Conservation (phyloP, 2,113 vertebrate genomes). For the Varanus komodoensis region DNA sequence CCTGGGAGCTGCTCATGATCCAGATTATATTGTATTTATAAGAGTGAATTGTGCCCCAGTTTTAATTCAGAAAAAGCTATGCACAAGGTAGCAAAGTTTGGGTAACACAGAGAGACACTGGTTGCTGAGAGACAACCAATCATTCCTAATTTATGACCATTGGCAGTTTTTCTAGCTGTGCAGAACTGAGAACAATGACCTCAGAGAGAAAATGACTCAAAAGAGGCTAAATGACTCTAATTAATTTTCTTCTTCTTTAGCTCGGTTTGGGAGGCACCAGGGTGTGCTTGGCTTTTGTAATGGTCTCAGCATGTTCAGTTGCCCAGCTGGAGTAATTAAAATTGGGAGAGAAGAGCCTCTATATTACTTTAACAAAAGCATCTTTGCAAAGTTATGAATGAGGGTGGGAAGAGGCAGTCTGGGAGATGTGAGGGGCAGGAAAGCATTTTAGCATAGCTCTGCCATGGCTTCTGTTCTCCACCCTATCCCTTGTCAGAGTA, state of each 20-base stretch:
- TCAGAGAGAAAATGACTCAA: slow-evolving; percentile 47
- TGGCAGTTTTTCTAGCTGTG: slow-evolving; percentile 48
- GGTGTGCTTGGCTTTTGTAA: slow-evolving; percentile 50
- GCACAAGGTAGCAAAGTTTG: slow-evolving; percentile 1
- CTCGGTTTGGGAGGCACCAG: slow-evolving; percentile 48
- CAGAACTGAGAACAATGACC: slow-evolving; percentile 54
- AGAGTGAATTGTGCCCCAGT: not conserved
- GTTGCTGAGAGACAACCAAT: slow-evolving; percentile 29
- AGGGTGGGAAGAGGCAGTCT: not conserved
- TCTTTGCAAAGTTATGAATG: not conserved
- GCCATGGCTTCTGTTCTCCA: not conserved
- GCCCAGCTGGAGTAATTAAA: slow-evolving; percentile 66
- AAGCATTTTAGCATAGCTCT: not conserved
- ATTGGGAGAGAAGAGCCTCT: slow-evolving; percentile 49
- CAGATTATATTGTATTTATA: not conserved
- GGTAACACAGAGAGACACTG: not conserved
- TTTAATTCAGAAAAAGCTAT: not conserved
- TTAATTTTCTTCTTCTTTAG: slow-evolving; percentile 69
- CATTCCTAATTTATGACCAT: slow-evolving; percentile 62
- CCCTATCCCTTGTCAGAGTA: not conserved
- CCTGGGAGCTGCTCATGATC: not conserved
- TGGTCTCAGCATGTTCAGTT: slow-evolving; percentile 53
- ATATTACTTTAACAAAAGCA: slow-evolving; percentile 15
- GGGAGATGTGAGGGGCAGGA: not conserved
- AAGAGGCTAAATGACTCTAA: slow-evolving; percentile 66